Conservation (phyloP, 2,888 invertebrate genomes). For the Xylota segnis region DNA sequence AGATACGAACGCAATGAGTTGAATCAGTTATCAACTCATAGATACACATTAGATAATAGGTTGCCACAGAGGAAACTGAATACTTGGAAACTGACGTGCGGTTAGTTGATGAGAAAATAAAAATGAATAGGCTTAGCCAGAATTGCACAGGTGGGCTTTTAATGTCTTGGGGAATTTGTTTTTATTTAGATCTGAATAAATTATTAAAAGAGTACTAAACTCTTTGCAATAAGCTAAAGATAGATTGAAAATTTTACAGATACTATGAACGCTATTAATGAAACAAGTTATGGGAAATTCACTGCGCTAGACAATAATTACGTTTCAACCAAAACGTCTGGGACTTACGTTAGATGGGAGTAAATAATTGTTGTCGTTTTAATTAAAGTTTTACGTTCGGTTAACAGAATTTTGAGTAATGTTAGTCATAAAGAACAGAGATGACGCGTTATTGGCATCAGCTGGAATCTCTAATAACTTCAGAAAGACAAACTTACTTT, state of each 20-base stretch:
- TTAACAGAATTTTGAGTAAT: too few species aligned
- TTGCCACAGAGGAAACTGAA: neutral
- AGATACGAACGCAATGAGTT: neutral
- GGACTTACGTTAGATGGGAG: too few species aligned
- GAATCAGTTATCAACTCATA: neutral
- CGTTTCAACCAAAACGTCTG: too few species aligned
- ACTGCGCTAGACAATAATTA: neutral
- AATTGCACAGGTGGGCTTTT: neutral
- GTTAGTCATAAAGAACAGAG: too few species aligned
- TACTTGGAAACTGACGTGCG: neutral
- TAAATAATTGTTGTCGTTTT: too few species aligned
- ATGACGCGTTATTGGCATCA: too few species aligned
- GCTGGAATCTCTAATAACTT: too few species aligned
- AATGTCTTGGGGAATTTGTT: neutral
- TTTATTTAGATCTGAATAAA: constrained; percentile 1
- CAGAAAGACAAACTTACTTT: too few species aligned
- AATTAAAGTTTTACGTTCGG: too few species aligned
- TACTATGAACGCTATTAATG: too few species aligned
- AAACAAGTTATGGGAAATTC: neutral
- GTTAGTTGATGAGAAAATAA: neutral
- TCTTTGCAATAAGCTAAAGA: neutral
- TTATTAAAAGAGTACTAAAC: neutral
- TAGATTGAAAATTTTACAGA: neutral
- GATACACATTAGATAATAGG: neutral
- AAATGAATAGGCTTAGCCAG: too few species aligned